Evolutionary conservation across 1,140 invertebrate genomes (phyloP).

Genomic region (Bombus balteatus): DNA sequence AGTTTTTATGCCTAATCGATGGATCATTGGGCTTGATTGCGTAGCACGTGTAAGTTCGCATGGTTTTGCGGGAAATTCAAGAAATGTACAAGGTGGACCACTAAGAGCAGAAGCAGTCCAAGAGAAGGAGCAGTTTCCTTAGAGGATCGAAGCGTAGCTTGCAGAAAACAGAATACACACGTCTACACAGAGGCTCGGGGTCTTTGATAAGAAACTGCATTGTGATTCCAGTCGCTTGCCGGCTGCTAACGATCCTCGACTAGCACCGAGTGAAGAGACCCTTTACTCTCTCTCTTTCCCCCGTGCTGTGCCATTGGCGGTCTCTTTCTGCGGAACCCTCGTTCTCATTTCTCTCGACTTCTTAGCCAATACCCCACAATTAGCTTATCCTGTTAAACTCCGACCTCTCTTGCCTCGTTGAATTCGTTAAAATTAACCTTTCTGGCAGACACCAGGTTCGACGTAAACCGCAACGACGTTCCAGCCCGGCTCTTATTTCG

Average conservation of each 20-base stretch:
- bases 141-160: slow-evolving; percentile 41
- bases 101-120: neutral
- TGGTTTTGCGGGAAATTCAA: neutral
- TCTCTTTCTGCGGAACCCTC: slow-evolving; percentile 57
- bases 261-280: slow-evolving; percentile 66
- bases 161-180: slow-evolving; percentile 54
- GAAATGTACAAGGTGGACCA: neutral
- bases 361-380: slow-evolving; percentile 83
- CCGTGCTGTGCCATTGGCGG: neutral
- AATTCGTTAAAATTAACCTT: slow-evolving; percentile 83
- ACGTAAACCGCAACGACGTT: slow-evolving; percentile 67
- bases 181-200: slow-evolving; percentile 25
- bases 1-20: no score
- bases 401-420: slow-evolving; percentile 77
- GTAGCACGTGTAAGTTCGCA: neutral
- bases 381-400: slow-evolving; percentile 83
- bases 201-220: slow-evolving; percentile 79
- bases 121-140: neutral
- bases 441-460: slow-evolving; percentile 64
- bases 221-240: slow-evolving; percentile 81
- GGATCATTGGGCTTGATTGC: no score
- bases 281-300: slow-evolving; percentile 57
- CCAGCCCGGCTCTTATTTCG: slow-evolving; percentile 47
- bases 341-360: slow-evolving; percentile 76
- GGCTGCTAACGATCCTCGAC: slow-evolving; percentile 81